Conservation (phyloP, 2,113 vertebrate genomes). For the Murina feae region DNA sequence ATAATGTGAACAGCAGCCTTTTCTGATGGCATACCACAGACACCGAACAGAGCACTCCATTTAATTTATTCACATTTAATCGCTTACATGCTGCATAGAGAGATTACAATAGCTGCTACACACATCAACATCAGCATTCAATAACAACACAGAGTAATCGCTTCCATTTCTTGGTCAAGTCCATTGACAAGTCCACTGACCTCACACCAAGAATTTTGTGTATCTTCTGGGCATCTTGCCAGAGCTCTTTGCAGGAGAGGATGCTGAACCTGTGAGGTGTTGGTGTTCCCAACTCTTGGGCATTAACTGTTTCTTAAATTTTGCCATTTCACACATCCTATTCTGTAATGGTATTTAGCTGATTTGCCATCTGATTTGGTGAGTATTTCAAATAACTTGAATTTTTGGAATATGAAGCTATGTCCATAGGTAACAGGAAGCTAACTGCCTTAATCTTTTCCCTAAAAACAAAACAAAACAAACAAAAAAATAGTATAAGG, state of each 20-base stretch:
- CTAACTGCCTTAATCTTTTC: constrained; percentile 92
- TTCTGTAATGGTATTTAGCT: constrained; percentile 82
- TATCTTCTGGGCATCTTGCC: constrained; percentile 59
- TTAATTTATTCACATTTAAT: background rate
- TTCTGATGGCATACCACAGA: background rate
- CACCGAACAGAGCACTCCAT: background rate
- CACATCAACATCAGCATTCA: background rate
- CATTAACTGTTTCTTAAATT: constrained; percentile 71
- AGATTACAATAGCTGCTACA: background rate
- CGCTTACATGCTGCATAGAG: background rate
- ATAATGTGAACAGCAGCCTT: background rate
- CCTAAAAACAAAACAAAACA: constrained; percentile 72
- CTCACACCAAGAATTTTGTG: constrained; percentile 1
- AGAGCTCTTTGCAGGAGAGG: constrained; percentile 65
- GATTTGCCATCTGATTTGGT: constrained; percentile 75
- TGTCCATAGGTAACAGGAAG: constrained; percentile 90
- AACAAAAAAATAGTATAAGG: constrained; percentile 50
- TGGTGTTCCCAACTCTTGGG: constrained; percentile 34
- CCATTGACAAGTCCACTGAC: constrained; percentile 52
- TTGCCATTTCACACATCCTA: constrained; percentile 80
- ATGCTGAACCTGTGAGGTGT: background rate
- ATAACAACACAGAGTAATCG: background rate
- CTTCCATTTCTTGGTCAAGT: constrained; percentile 26
- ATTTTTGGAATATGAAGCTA: constrained; percentile 80
- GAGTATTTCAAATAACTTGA: constrained; percentile 78